Evolutionary conservation across 2,888 invertebrate genomes (phyloP).

Genomic region (Gryllus longicercus): DNA sequence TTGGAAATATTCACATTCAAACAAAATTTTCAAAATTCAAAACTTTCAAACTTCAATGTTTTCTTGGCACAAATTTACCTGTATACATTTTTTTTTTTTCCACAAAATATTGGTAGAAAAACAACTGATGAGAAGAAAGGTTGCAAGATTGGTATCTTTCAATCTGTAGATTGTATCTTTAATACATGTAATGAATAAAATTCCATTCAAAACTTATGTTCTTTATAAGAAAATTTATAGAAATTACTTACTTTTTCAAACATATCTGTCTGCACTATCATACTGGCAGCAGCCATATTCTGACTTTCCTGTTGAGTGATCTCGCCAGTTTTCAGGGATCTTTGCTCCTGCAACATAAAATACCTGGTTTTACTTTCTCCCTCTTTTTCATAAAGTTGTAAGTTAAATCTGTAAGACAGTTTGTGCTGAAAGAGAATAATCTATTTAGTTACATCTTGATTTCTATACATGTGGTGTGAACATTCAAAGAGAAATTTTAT

Average conservation of each 20-base stretch:
- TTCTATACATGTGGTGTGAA: no score
- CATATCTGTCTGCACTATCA: slow-evolving; percentile 79
- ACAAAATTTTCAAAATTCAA: not conserved
- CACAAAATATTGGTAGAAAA: not conserved
- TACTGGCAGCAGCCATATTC: slow-evolving; percentile 77
- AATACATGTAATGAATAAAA: no score
- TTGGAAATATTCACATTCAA: no score
- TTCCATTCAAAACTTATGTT: no score
- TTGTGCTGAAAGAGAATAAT: no score
- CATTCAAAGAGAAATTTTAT: no score
- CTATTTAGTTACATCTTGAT: no score
- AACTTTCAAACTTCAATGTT: not conserved
- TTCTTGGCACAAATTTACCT: not conserved
- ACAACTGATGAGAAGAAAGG: no score
- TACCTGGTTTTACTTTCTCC: no score
- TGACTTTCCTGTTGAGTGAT: slow-evolving; percentile 81
- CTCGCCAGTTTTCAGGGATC: slow-evolving; percentile 78
- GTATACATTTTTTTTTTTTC: not conserved
- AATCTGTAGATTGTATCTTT: no score
- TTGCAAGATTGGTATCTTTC: not conserved
- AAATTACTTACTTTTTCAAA: slow-evolving; percentile 63
- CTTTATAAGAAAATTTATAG: not conserved
- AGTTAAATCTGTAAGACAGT: no score
- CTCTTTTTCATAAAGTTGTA: no score
- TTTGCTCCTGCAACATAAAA: slow-evolving; percentile 63